Evolutionary conservation across 2,113 vertebrate genomes (phyloP).

Genomic region (Nothocercus julius): DNA sequence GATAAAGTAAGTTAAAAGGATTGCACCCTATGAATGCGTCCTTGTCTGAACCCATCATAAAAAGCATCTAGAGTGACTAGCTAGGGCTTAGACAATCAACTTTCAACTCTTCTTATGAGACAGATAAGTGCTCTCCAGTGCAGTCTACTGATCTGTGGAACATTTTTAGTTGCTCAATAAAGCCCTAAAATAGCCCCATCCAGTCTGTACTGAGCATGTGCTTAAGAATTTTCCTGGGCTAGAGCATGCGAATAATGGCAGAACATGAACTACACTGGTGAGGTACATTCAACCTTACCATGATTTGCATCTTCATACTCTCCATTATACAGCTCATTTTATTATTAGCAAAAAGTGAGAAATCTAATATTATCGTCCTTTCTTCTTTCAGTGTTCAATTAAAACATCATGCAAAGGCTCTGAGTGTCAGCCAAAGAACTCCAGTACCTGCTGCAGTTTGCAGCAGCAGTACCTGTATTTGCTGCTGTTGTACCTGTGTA

Average conservation of each 20-base stretch:
- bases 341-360: neutral
- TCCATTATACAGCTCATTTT: neutral
- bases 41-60: rapidly evolving
- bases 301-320: neutral
- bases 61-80: neutral
- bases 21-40: neutral
- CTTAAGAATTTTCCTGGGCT: neutral
- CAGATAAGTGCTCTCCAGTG: neutral
- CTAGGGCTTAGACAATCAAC: neutral
- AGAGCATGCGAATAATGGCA: neutral
- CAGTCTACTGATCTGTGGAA: rapidly evolving
- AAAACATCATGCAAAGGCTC: neutral
- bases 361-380: neutral
- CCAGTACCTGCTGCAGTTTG: neutral
- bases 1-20: neutral
- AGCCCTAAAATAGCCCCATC: neutral
- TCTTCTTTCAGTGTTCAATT: neutral
- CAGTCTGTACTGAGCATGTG: neutral
- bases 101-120: rapidly evolving
- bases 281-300: neutral
- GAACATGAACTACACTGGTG: neutral
- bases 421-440: neutral
- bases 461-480: too few relatives aligned
- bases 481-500: too few relatives aligned
- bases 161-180: neutral